phyloP scores from a whole-genome alignment of 2,888 invertebrate genomes.

The Sesamia inferens region DNA sequence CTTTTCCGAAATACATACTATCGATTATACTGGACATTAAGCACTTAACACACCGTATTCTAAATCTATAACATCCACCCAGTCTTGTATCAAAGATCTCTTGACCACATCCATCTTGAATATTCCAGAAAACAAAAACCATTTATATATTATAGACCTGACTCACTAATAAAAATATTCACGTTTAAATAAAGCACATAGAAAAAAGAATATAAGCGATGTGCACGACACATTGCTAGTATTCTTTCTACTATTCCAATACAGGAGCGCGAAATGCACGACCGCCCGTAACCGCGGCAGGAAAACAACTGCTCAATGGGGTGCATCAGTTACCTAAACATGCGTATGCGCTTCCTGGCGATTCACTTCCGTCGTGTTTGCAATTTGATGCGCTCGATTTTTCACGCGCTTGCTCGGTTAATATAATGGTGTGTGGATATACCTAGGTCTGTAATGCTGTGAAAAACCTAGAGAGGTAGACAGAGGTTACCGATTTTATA shows the following conservation, averaged over 20 bases:
- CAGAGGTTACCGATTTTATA: not conserved
- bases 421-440: slow-evolving; percentile 37
- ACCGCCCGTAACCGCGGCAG: slow-evolving; percentile 67
- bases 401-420: slow-evolving; percentile 60
- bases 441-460: slow-evolving; percentile 6
- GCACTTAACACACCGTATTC: slow-evolving; percentile 67
- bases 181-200: not conserved
- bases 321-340: slow-evolving; percentile 78
- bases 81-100: slow-evolving; percentile 67
- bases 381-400: slow-evolving; percentile 78
- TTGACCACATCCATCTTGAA: slow-evolving; percentile 71
- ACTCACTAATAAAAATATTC: not conserved
- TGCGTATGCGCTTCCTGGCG: slow-evolving; percentile 75
- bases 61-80: slow-evolving; percentile 69
- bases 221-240: slow-evolving; percentile 45
- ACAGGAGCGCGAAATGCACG: slow-evolving; percentile 61
- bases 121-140: not conserved
- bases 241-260: slow-evolving; percentile 51
- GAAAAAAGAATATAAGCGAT: slow-evolving; percentile 43
- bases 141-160: not conserved
- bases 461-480: not conserved
- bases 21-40: slow-evolving; percentile 18
- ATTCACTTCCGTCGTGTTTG: slow-evolving; percentile 72
- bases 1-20: slow-evolving; percentile 25
- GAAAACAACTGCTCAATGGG: slow-evolving; percentile 74